Percentiles rank a stretch among this genome's conserved stretches.
phyloP scores from a whole-genome alignment of 30 jellyfish, hydroid and myxozoan genomes.

The Turritopsis rubra region DNA sequence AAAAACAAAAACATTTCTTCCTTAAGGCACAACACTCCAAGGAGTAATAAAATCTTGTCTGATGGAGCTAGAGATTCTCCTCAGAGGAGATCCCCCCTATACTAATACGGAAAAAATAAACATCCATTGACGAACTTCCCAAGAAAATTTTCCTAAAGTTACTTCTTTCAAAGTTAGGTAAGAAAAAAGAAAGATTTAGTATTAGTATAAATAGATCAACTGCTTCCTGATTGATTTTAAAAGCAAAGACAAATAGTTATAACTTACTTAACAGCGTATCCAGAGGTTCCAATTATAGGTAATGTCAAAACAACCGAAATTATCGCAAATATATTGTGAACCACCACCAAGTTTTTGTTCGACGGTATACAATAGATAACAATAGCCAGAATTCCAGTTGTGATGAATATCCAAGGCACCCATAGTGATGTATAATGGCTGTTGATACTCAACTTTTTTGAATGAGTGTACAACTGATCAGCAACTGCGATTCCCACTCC shows the following conservation, averaged over 20 bases:
- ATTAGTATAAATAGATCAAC: too few relatives aligned
- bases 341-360: neutral
- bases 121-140: too few relatives aligned
- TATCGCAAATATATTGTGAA: neutral
- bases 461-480: neutral
- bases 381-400: neutral
- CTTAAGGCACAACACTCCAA: too few relatives aligned
- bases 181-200: too few relatives aligned
- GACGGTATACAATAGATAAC: neutral
- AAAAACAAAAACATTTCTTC: too few relatives aligned
- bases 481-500: neutral
- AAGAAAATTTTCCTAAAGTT: too few relatives aligned
- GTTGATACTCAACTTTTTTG: neutral
- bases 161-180: too few relatives aligned
- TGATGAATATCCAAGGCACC: neutral
- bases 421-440: neutral
- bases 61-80: too few relatives aligned
- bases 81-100: too few relatives aligned
- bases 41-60: too few relatives aligned
- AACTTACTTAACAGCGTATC: neutral
- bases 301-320: neutral
- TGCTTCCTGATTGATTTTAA: too few relatives aligned
- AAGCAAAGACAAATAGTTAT: neutral
- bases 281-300: neutral
- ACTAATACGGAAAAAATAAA: too few relatives aligned